Evolutionary conservation across 2,113 vertebrate genomes (phyloP), one percentile per base, ranked within the genome.

Genomic region (Ciconia maguari): DNA sequence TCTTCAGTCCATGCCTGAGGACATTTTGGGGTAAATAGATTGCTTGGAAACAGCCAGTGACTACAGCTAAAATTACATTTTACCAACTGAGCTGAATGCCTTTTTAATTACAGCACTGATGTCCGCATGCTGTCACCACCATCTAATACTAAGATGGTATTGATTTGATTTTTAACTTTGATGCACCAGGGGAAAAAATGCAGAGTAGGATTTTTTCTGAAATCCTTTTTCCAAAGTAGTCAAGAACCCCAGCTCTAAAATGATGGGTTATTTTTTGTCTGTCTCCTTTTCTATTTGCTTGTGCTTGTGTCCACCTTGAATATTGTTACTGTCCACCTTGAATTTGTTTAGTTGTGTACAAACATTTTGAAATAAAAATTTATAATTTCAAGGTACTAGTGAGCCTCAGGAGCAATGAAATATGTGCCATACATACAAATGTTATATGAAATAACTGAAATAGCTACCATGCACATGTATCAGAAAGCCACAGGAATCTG

Each of bases 41-140:
- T 98, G 98, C 97, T 98, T 97, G 96, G 97, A 98, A 98, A 96
- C 95, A 97, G 95, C 94, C 96, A 98, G 97, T 96, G 97, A 98
- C 97, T 98, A 97, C 96, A 97, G 97, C 95, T 98, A 98, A 98
- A 98, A 98, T 98, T 98, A 97, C 96, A 98, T 98, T 97, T 98
- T 98, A 98, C 97, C 96, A 97, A 97, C 96, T 97, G 97, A 98
- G 97, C 92, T 97, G 97, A 97, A 97, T 98, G 98, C 96, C 95
- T 98, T 98, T 98, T 98, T 98, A 98, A 98, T 98, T 98, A 98
- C 97, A 97, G 94, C 96, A 96, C 97, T 98, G 97, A 97, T 98
- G 97, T 96, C 97, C 96, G 3, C 97, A 97, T 96, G 95, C 98
- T 98, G 97, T 98, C 96, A 96, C 96, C 98, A 98, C 97, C 71